A percentile compares a stretch with the other conserved stretches of the same genome.
Evolutionary conservation across 2,113 vertebrate species (phyloP).

Genomic region (Corythornis vintsioides): DNA sequence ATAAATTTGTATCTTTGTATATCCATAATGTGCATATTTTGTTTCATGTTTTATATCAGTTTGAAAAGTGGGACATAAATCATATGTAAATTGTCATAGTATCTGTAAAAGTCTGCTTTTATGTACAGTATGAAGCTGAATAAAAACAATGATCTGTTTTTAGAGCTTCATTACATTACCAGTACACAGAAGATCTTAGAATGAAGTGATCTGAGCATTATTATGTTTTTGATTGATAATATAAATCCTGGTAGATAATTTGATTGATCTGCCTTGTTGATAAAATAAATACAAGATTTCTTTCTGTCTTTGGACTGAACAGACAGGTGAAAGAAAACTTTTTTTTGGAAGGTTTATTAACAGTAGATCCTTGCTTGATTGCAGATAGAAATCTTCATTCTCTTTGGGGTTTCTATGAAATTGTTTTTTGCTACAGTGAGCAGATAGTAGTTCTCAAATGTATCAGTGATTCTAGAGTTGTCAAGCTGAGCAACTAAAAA

Average conservation of each 20-base stretch:
- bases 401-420: not conserved
- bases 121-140: not conserved
- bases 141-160: not conserved
- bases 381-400: not conserved
- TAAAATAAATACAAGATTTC: not conserved
- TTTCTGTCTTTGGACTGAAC: not conserved
- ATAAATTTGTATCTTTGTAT: not conserved
- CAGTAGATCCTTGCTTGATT: not conserved
- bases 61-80: not conserved
- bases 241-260: not conserved
- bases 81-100: not conserved
- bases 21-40: not conserved
- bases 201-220: not conserved
- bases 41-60: not conserved
- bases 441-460: not conserved
- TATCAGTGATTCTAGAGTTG: not conserved
- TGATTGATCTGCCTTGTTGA: not conserved
- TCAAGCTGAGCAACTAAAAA: slow-evolving; percentile 28
- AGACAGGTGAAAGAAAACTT: not conserved
- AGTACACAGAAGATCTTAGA: not conserved
- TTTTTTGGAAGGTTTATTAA: not conserved
- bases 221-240: not conserved
- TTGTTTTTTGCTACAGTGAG: not conserved
- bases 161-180: not conserved
- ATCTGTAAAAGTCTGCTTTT: not conserved